Evolutionary conservation across 2,888 invertebrate species (phyloP).

Genomic region (Lasioglossum calceatum): DNA sequence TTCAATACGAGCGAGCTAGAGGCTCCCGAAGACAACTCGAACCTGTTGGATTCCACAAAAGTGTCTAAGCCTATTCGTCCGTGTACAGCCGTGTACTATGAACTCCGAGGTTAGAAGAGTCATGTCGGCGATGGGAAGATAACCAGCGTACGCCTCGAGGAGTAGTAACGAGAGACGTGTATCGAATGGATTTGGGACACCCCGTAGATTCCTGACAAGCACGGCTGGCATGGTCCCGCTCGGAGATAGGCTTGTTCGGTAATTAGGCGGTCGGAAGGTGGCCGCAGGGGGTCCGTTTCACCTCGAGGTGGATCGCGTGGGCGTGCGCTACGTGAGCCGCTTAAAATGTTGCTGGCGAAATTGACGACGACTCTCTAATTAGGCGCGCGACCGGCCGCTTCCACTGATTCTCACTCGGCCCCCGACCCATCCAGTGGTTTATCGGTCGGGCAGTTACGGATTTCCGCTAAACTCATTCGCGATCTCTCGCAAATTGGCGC

Average conservation of each 20-base stretch:
- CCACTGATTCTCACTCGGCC: constrained; percentile 51
- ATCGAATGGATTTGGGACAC: constrained; percentile 56
- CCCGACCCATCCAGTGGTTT: background rate
- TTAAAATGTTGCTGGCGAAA: constrained; percentile 76
- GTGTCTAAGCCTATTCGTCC: background rate
- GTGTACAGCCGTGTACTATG: background rate
- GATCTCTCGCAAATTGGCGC: constrained; percentile 49
- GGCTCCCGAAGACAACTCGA: constrained; percentile 4
- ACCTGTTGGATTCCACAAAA: constrained; percentile 8
- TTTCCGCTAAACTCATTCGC: constrained; percentile 46
- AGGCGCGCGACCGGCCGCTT: constrained; percentile 67
- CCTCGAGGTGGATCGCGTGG: constrained; percentile 67
- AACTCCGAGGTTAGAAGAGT: background rate
- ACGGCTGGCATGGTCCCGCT: constrained; percentile 60
- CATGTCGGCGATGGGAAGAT: background rate
- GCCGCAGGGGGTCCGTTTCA: constrained; percentile 76
- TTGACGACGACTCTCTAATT: constrained; percentile 79
- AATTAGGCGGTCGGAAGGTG: constrained; percentile 78
- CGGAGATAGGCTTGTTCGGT: constrained; percentile 77
- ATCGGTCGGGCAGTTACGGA: constrained; percentile 55
- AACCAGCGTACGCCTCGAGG: background rate
- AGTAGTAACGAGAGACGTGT: background rate
- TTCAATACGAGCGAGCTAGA: background rate
- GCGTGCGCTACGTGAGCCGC: constrained; percentile 67
- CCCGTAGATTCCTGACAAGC: constrained; percentile 64